Percentiles rank a stretch among this genome's conserved stretches.
Conservation (phyloP, 1,140 invertebrate genomes). For the Nymphalis io region DNA sequence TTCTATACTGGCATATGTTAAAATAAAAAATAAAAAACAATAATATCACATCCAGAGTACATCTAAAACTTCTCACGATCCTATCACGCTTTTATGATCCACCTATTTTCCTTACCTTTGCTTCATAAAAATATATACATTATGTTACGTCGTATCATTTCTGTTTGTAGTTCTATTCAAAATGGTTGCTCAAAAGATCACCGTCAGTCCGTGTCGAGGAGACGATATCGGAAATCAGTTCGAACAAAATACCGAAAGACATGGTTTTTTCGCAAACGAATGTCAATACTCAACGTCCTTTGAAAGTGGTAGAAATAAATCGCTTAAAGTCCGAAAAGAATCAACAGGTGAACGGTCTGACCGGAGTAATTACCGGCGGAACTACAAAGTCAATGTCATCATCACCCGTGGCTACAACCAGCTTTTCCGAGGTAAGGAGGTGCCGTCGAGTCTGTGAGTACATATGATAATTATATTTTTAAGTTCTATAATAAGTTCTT, state of each 20-base stretch:
- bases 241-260: slow-evolving; percentile 73
- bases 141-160: slow-evolving; percentile 79
- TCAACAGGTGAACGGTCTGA: slow-evolving; percentile 61
- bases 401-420: slow-evolving; percentile 53
- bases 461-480: slow-evolving; percentile 53
- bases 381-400: slow-evolving; percentile 44
- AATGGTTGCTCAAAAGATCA: slow-evolving; percentile 79
- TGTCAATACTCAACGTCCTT: slow-evolving; percentile 71
- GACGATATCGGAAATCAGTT: slow-evolving; percentile 74
- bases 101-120: slow-evolving; percentile 33
- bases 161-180: slow-evolving; percentile 80
- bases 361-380: slow-evolving; percentile 66
- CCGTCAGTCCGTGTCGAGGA: slow-evolving; percentile 71
- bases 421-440: slow-evolving; percentile 71
- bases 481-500: slow-evolving; percentile 37
- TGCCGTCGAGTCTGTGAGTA: slow-evolving; percentile 63
- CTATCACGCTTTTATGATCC: slow-evolving; percentile 1
- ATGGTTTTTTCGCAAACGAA: slow-evolving; percentile 80
- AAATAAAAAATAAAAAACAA: slow-evolving; percentile 2
- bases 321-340: slow-evolving; percentile 73
- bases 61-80: slow-evolving; percentile 6
- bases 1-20: not conserved
- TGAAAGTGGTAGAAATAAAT: slow-evolving; percentile 78
- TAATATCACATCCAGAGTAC: slow-evolving; percentile 10
- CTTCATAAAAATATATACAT: slow-evolving; percentile 74